Percentiles rank a stretch among this genome's conserved stretches.
These are phyloP conservation scores for Tapirus indicus DNA, from an alignment of 2,797 vertebrate species.

Conservation along the genomic window DNA sequence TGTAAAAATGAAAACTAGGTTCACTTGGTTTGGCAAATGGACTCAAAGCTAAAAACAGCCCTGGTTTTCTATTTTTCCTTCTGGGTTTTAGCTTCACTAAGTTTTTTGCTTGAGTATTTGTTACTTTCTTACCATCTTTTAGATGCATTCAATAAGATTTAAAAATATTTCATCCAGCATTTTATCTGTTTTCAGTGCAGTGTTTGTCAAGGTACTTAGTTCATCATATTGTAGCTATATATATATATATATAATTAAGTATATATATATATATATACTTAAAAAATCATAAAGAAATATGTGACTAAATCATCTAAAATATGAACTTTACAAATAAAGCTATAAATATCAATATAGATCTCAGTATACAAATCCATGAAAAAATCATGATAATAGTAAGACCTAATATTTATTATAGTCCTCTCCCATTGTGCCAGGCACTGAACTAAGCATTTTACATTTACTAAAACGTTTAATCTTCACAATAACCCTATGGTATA, in stretches of 20 bases:
- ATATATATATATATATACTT: neutral
- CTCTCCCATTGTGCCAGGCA: neutral
- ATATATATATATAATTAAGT: neutral
- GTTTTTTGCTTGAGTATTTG: neutral
- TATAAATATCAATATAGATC: neutral
- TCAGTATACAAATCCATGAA: neutral
- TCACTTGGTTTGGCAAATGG: neutral
- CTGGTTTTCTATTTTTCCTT: neutral
- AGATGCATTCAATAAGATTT: neutral
- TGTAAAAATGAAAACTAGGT: neutral
- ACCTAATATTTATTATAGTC: neutral
- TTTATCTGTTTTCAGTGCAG: neutral
- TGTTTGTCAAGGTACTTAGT: neutral
- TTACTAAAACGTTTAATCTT: constrained; percentile 1
- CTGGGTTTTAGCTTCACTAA: neutral
- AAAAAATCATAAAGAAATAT: neutral
- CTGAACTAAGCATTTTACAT: neutral
- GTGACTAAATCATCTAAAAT: neutral
- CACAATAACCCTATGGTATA: neutral
- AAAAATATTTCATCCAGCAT: neutral
- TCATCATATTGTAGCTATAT: neutral
- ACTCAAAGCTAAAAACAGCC: neutral
- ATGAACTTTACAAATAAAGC: neutral
- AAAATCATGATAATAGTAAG: neutral
- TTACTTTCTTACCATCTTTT: neutral